A percentile compares a stretch with the other conserved stretches of the same genome.
These are phyloP conservation scores for Myiozetetes cayanensis DNA, from an alignment of 2,113 vertebrate genomes.

Conservation along the genomic window DNA sequence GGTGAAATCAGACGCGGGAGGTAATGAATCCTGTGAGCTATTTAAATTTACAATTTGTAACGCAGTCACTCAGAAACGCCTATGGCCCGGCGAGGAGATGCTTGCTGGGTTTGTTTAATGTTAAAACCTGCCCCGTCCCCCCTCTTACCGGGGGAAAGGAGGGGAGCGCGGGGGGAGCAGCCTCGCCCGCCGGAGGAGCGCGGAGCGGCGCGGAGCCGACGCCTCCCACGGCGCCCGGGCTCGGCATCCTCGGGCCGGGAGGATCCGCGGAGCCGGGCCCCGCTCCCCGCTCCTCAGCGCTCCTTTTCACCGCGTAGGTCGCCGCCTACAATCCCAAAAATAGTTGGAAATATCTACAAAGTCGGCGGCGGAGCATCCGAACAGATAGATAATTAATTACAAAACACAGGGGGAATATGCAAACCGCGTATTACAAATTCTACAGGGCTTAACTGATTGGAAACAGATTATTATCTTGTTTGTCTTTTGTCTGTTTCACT, in stretches of 20 bases:
- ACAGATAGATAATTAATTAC: conserved; percentile 76
- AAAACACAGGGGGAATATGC: conserved; percentile 76
- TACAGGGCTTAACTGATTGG: conserved; percentile 80
- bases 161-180: conserved; percentile 8
- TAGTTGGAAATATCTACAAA: conserved; percentile 37
- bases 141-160: not conserved
- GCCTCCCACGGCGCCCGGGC: not conserved
- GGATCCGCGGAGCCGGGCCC: not conserved
- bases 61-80: conserved; percentile 80
- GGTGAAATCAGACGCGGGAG: conserved; percentile 83
- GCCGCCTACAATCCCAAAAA: not conserved
- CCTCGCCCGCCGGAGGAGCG: not conserved
- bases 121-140: conserved; percentile 73
- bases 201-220: not conserved
- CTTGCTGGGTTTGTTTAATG: conserved; percentile 86
- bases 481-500: conserved; percentile 79
- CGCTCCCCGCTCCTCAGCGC: not conserved
- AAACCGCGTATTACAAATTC: conserved; percentile 74
- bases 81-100: conserved; percentile 73
- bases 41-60: conserved; percentile 89
- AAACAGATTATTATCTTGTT: conserved; percentile 83
- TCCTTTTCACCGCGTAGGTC: not conserved
- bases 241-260: not conserved
- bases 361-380: conserved; percentile 41
- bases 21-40: conserved; percentile 86